These are phyloP conservation scores for Urosaurus nigricauda DNA, from an alignment of 2,797 vertebrate species.

Conservation along the genomic window DNA sequence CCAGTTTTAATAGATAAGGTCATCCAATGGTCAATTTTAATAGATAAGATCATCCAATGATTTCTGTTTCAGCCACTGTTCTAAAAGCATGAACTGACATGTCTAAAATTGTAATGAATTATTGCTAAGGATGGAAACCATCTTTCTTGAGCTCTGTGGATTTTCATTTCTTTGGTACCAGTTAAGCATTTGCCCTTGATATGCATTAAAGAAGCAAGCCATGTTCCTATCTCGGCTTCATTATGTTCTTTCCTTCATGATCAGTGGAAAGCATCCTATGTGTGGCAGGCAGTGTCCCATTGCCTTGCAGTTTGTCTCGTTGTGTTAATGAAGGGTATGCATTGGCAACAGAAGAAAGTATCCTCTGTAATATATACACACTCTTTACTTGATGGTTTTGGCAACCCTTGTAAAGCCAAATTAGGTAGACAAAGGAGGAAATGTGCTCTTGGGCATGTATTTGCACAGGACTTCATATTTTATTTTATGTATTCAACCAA, in stretches of 20 bases:
- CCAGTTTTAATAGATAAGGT: background rate
- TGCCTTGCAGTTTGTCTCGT: background rate
- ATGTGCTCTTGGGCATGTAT: background rate
- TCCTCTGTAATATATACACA: background rate
- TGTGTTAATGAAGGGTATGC: background rate
- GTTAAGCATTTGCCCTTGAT: background rate
- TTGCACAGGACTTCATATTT: background rate
- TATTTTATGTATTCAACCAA: background rate
- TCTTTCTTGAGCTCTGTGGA: background rate
- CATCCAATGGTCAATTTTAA: background rate
- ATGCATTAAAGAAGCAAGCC: background rate
- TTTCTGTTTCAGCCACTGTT: rapidly evolving
- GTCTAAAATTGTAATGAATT: too few species aligned
- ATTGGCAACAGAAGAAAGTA: background rate
- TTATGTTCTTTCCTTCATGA: too few species aligned
- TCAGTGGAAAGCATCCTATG: background rate
- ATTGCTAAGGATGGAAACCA: background rate
- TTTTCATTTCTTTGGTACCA: background rate
- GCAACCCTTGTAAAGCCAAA: background rate
- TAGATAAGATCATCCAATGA: background rate
- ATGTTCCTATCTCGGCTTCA: background rate
- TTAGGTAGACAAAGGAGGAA: background rate
- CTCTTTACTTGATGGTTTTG: background rate
- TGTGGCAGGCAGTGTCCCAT: background rate
- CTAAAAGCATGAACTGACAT: background rate